Evolutionary conservation across 2,113 vertebrate genomes (phyloP).

Genomic region (Aphyosemion australe): DNA sequence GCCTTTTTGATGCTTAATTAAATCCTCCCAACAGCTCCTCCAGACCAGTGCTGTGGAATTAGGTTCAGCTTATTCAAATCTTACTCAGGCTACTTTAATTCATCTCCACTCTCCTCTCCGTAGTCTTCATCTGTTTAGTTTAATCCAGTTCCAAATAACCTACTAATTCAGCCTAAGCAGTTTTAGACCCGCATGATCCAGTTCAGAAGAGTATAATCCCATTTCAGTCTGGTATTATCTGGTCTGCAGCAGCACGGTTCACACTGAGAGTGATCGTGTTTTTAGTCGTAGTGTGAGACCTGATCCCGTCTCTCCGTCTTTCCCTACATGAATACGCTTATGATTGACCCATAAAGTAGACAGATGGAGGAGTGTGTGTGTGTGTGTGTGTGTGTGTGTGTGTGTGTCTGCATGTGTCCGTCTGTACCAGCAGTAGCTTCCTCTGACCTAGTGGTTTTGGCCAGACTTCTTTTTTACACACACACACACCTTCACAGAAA

Average conservation of each 20-base stretch:
- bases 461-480: conserved; percentile 28
- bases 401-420: conserved; percentile 54
- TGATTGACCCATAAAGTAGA: conserved; percentile 59
- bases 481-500: not conserved
- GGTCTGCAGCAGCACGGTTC: conserved; percentile 44
- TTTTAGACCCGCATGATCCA: conserved; percentile 58
- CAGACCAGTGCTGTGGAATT: conserved; percentile 9
- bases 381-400: conserved; percentile 51
- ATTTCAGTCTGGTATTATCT: conserved; percentile 62
- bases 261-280: conserved; percentile 36
- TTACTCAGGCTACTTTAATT: conserved; percentile 25
- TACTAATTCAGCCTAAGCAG: conserved; percentile 59
- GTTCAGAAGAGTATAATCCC: conserved; percentile 54
- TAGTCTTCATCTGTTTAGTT: conserved; percentile 27
- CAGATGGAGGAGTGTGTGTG: conserved; percentile 70
- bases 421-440: conserved; percentile 55
- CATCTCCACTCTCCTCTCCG: conserved; percentile 4
- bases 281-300: conserved; percentile 27
- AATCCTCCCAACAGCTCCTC: conserved; percentile 1
- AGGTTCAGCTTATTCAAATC: conserved; percentile 35
- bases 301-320: conserved; percentile 30
- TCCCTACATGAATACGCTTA: conserved; percentile 55
- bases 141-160: conserved; percentile 54
- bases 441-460: conserved; percentile 53
- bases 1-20: not conserved